These are phyloP conservation scores for Corydoras maculifer DNA, from an alignment of 2,113 vertebrate genomes.

Conservation along the genomic window DNA sequence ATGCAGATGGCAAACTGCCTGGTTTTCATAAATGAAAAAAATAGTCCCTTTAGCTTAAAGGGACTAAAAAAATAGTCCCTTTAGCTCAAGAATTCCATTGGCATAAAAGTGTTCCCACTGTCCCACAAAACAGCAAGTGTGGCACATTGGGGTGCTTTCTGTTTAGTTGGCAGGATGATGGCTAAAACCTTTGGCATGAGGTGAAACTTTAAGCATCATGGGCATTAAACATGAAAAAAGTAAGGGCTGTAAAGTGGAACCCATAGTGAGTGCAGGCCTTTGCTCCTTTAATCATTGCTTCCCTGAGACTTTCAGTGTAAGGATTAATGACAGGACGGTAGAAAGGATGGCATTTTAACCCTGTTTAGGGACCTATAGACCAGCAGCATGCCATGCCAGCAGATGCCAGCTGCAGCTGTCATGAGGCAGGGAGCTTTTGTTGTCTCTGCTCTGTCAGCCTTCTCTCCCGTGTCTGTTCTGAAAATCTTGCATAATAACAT, in stretches of 20 bases:
- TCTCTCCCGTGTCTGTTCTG: not conserved
- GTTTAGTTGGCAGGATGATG: constrained; percentile 40
- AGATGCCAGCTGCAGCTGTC: constrained; percentile 94
- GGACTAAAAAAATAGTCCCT: constrained; percentile 1
- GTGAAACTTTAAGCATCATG: constrained; percentile 54
- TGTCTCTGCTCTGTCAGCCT: constrained; percentile 34
- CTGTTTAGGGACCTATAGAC: constrained; percentile 82
- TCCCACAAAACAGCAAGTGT: constrained; percentile 29
- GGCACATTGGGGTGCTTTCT: constrained; percentile 36
- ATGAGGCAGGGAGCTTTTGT: constrained; percentile 62
- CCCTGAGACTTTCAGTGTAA: constrained; percentile 73
- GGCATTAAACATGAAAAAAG: constrained; percentile 46
- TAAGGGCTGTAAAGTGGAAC: constrained; percentile 62
- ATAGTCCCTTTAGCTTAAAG: constrained; percentile 13
- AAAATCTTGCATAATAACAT: not conserved
- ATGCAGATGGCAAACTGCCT: constrained; percentile 31
- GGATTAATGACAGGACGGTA: constrained; percentile 82
- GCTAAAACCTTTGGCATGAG: constrained; percentile 37
- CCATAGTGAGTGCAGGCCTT: constrained; percentile 47
- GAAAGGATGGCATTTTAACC: constrained; percentile 87
- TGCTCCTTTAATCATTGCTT: constrained; percentile 59
- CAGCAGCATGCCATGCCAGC: constrained; percentile 75
- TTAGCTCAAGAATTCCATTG: constrained; percentile 25
- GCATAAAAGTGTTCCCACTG: constrained; percentile 16
- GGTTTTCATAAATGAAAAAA: constrained; percentile 41